Base-by-base conservation (phyloP, 1,140 invertebrate genomes). In the Trichoplusia ni region DNA sequence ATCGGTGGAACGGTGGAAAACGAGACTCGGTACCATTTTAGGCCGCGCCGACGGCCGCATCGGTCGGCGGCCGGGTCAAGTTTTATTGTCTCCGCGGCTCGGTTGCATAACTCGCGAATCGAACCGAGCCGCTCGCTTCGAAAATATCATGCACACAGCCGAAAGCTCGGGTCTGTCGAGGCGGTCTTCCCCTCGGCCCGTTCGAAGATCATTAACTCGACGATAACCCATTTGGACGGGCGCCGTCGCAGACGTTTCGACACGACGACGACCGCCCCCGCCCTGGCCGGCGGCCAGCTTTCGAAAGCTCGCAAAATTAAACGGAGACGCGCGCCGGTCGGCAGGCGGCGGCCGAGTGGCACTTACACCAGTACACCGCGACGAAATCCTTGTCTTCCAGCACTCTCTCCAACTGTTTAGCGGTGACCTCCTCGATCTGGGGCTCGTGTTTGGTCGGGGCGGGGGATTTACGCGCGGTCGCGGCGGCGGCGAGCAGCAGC, bases 361-460 rank as follows among this genome's bases (percentile, higher is more conserved):
- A 96, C 97, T 98, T 96, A 98, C 97, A 98, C 96, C 97, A 98
- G 92, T 96, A 97, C 81, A 98, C 97, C 79, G 97, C 97, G 82
- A 98, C 96, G 92, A 96, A 97, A 91, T 97, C 96, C 93, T 97
- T 97, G 73, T 97, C 95, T 84, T 95, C 94, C 78, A 98, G 93
- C 63, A 97, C 92, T 81, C 95, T 93, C 84, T 97, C 96, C 87
- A 98, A 94, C 91, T 97, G 96, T 90, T 97, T 97, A 81, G 95
- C 94, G 88, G 95, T 96, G 89, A 97, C 96, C 91, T 98, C 96
- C 92, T 97, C 96, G 91, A 97, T 97, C 76, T 97, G 94, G 82
- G 96, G 93, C 75, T 96, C 95, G 71, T 91, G 89, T 70, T 79
- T 67, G 33, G 79, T 60, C 42, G 82, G 65, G 71, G 87, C 77